Evolutionary conservation across 1,140 invertebrate species (phyloP), one percentile per base, ranked within the genome.

Genomic region (Drosophila arawakana): DNA sequence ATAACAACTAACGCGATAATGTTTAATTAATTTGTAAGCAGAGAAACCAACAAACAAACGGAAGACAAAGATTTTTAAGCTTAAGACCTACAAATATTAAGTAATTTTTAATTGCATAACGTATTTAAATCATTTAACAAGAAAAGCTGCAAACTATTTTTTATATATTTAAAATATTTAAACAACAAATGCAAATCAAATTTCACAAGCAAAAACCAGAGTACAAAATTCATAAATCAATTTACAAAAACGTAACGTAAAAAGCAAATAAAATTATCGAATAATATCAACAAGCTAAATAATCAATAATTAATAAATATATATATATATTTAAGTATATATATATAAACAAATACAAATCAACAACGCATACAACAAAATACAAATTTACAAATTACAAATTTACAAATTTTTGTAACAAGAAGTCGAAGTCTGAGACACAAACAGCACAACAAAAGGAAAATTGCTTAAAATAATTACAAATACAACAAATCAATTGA

Each of bases 1-100:
- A 68, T 52, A 73, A 79, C 58, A 72, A 66, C 52, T 55, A 70
- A 76, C 39, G 54, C 55, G 49, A 60, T 91, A 91, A 83, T 91
- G 81, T 89, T 85, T 91, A 89, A 89, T 84, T 90, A 90, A 90
- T 89, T 77, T 72, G 59, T 91, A 91, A 91, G 89, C 59, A 47
- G 49, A 81, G 75, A 71, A 91, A 84, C 83, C 88, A 91, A 91
- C 88, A 91, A 91, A 91, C 89, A 91, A 91, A 91, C 84, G 83
- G 89, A 88, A 91, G 89, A 91, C 89, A 91, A 91, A 91, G 86
- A 90, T 90, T 91, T 80, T 77, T 91, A 63, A 66, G 44, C 25
- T 49, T 69, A 69, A 89, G 72, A 58, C 68, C 52, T 79, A 76
- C 57, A 63, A 43, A 39, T 63, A 61, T 69, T 88, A 83, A 89